Evolutionary conservation across 2,113 vertebrate genomes (phyloP), one percentile per base, ranked within the genome.

Genomic region (Poecilia latipinna): DNA sequence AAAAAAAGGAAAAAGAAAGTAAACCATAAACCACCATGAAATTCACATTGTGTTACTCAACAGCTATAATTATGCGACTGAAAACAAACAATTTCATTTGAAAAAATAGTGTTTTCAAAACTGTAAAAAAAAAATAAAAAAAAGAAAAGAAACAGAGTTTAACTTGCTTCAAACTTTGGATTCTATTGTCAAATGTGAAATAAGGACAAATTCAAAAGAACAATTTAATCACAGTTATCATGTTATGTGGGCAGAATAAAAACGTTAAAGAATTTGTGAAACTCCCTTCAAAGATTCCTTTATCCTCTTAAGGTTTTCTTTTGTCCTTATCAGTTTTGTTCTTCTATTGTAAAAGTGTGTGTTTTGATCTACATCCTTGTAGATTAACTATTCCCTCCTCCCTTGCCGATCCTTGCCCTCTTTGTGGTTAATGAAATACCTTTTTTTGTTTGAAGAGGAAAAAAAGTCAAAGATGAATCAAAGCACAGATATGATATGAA

Each of bases 201-300:
- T 35, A 17, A 19, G 44, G 44, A 19, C 17, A 48, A 48, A 19
- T 19, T 6, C 17, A 48, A 48, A 48, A 48, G 5, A 1, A 42
- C 13, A 48, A 5, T 48, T 48, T 48, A 48, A 48, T 48, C 44
- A 65, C 17, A 24, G 11, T 35, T 24, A 31, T n/a, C 22, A 22
- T 65, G 17, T 74, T 84, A 19, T 71, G 62, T 87, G 81, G 89
- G 91, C 80, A 88, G 83, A 73, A 77, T 74, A 79, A 65, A 65
- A 37, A 82, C 85, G 88, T 85, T 92, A 91, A 92, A 86, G 73
- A 48, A 72, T 65, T 74, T 62, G 37, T 63, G 67, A 87, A 68
- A 82, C 87, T 86, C 75, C 87, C 87, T 91, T 93, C 90, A 93
- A 91, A 91, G 78, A 79, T 83, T 64, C 75, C 66, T 86, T 85